phyloP scores from a whole-genome alignment of 1,140 invertebrate genomes.

The Caenorhabditis brenneri region DNA sequence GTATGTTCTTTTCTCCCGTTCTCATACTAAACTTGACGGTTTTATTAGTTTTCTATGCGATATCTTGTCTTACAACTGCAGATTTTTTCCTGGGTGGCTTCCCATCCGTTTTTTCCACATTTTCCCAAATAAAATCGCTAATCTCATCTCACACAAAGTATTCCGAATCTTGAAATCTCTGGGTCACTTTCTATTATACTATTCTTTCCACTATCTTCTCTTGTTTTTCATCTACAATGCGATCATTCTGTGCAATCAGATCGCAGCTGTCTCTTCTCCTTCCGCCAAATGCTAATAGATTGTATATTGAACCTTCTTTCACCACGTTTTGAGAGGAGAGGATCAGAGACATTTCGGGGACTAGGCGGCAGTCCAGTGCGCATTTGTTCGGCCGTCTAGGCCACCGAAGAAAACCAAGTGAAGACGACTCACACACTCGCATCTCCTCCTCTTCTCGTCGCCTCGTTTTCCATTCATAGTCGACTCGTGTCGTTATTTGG shows the following conservation, averaged over 20 bases:
- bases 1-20: no score
- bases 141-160: not conserved
- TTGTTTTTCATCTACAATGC: not conserved
- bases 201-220: not conserved
- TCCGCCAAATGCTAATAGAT: not conserved
- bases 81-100: no score
- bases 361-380: not conserved
- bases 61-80: no score
- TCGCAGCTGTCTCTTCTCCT: not conserved
- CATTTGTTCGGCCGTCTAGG: slow-evolving; percentile 16
- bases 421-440: slow-evolving; percentile 32
- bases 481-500: slow-evolving; percentile 32
- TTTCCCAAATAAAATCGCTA: not conserved
- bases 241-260: slow-evolving; percentile 15
- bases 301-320: not conserved
- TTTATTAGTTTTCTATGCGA: no score
- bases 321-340: not conserved
- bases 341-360: not conserved
- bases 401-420: not conserved
- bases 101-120: not conserved
- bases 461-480: slow-evolving; percentile 39
- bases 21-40: no score
- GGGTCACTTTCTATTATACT: not conserved
- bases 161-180: not conserved
- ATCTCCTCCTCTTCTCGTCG: slow-evolving; percentile 16